Evolutionary conservation across 2,888 invertebrate species (phyloP).

Genomic region (Argyresthia albistria): DNA sequence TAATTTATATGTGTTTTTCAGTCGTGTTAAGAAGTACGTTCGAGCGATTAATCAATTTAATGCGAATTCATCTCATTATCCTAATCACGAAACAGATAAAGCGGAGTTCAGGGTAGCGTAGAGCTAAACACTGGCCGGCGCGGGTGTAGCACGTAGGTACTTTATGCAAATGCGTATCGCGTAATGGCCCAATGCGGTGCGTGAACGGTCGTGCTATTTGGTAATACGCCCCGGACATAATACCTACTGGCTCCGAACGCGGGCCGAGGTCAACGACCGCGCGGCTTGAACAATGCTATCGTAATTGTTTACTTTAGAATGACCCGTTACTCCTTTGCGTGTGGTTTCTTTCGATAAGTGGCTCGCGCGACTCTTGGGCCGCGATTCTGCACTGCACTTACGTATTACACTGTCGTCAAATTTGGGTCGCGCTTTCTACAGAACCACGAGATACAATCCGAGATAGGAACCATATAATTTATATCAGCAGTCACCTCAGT

Average conservation of each 20-base stretch:
- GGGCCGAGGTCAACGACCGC: constrained; percentile 13
- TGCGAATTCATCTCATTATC: too few species aligned
- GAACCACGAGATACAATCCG: too few species aligned
- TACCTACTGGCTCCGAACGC: constrained; percentile 11
- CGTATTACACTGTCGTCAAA: too few species aligned
- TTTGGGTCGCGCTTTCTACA: too few species aligned
- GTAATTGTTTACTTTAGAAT: constrained; percentile 58
- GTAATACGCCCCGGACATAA: constrained; percentile 9
- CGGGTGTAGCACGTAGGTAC: constrained; percentile 19
- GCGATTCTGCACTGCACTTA: background rate
- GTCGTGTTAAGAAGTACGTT: too few species aligned
- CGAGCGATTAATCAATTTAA: too few species aligned
- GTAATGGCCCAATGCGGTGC: constrained; percentile 12
- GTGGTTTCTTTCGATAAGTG: constrained; percentile 3
- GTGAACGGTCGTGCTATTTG: constrained; percentile 14
- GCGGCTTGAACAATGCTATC: constrained; percentile 41
- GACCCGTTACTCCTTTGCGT: constrained; percentile 31
- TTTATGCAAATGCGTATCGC: constrained; percentile 23
- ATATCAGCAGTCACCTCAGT: too few species aligned
- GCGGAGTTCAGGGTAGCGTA: too few species aligned
- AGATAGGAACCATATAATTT: too few species aligned
- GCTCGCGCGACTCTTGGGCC: background rate
- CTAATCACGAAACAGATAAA: too few species aligned
- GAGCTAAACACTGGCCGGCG: background rate
- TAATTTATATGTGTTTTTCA: too few species aligned